Percentiles rank a stretch among this genome's conserved stretches.
Conservation (phyloP, 2,113 vertebrate species). For the Tricholaema leucomelas region DNA sequence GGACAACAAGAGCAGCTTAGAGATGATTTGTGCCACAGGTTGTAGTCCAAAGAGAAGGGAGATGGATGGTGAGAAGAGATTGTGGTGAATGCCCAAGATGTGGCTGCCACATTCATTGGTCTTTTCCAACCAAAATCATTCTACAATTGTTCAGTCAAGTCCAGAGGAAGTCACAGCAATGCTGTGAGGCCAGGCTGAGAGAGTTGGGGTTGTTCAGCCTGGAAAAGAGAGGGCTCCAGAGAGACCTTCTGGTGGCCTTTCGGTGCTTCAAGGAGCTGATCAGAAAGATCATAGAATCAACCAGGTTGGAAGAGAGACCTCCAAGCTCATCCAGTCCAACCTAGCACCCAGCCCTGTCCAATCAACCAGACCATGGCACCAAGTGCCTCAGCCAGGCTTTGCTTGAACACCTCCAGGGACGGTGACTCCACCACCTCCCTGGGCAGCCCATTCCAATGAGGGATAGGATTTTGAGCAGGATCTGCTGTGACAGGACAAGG, state of each 20-base stretch:
- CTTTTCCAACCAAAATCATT: too few species aligned
- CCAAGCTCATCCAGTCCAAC: too few species aligned
- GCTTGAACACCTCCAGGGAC: too few species aligned
- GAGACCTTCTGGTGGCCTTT: background rate
- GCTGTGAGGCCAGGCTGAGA: background rate
- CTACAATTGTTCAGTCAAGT: background rate
- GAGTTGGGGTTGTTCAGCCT: background rate
- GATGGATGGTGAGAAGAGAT: accelerated
- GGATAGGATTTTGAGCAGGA: background rate
- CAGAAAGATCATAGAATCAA: too few species aligned
- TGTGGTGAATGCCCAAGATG: background rate
- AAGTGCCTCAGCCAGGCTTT: too few species aligned
- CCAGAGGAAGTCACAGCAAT: background rate
- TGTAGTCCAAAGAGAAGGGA: background rate
- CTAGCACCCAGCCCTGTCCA: too few species aligned
- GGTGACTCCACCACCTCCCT: too few species aligned
- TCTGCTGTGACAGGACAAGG: background rate
- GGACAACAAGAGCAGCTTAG: accelerated
- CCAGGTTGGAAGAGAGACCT: too few species aligned
- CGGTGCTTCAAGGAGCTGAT: background rate
- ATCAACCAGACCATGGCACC: too few species aligned
- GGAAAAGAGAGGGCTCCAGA: background rate
- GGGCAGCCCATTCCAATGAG: too few species aligned
- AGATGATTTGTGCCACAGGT: accelerated
- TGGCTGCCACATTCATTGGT: too few species aligned